Conservation (phyloP, 2,888 invertebrate genomes). For the Drosophila merina region DNA sequence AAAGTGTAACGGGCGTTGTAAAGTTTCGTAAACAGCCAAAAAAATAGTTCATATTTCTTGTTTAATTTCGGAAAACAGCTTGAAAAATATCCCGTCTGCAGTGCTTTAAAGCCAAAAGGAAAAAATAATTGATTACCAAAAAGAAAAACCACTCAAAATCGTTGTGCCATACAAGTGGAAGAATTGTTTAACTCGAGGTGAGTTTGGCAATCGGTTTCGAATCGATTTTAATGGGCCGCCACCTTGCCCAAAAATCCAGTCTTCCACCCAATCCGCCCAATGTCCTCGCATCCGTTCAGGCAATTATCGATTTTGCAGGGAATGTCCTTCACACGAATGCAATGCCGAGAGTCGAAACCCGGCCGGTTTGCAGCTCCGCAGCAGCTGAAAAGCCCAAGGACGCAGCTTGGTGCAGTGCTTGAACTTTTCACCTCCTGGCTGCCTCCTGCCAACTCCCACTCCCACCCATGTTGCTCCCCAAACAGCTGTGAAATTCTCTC, state of each 20-base stretch:
- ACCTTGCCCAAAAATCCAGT: slow-evolving; percentile 3
- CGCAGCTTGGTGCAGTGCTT: slow-evolving; percentile 51
- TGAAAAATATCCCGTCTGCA: slow-evolving; percentile 21
- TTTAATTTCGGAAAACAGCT: slow-evolving; percentile 38
- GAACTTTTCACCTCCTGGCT: slow-evolving; percentile 56
- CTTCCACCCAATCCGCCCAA: slow-evolving; percentile 3
- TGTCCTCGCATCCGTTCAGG: slow-evolving; percentile 17
- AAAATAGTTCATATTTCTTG: slow-evolving; percentile 25
- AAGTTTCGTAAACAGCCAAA: slow-evolving; percentile 25
- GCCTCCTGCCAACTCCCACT: background rate
- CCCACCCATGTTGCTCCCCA: background rate
- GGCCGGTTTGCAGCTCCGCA: slow-evolving; percentile 44
- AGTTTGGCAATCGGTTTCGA: slow-evolving; percentile 48
- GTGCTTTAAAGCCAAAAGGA: slow-evolving; percentile 5
- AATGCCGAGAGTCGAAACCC: slow-evolving; percentile 39
- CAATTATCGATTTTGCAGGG: slow-evolving; percentile 66
- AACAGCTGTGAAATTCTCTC: slow-evolving; percentile 60
- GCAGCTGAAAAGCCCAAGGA: slow-evolving; percentile 62
- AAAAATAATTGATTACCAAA: slow-evolving; percentile 7
- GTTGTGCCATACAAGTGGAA: slow-evolving; percentile 60
- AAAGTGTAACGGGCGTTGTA: slow-evolving; percentile 39
- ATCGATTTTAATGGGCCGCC: slow-evolving; percentile 24
- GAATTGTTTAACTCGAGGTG: slow-evolving; percentile 28
- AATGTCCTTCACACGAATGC: slow-evolving; percentile 70
- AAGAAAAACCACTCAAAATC: slow-evolving; percentile 21